Base-by-base conservation (phyloP, 2,797 vertebrate genomes). In the Spea hammondii region DNA sequence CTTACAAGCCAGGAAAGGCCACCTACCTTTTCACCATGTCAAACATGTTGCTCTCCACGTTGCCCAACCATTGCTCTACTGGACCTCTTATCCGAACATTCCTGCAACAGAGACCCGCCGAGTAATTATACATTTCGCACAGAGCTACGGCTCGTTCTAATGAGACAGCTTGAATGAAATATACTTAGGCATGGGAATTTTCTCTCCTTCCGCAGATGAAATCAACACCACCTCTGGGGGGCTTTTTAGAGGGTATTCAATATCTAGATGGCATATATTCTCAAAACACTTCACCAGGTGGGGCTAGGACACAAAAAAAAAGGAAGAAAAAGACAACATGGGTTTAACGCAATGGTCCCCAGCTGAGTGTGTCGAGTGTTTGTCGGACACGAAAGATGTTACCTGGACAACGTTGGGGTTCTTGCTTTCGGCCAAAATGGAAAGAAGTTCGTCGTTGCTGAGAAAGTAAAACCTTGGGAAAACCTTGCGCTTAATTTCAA, bases 391-490 rank as follows among this genome's bases (percentile, higher is more conserved):
- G 1, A 10, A 6, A 17, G 59, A 62, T 9, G 3, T 5, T 86
- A 90, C 90, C 90, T 89, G 88, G 4, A 90, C 78, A n/a, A 82
- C 85, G 8, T 87, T 82, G 0, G 85, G 88, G 45, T 87, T 87
- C 79, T 82, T 85, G 84, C 86, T 88, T 47, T 87, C 77, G 50
- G 89, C 82, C 70, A 91, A 53, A 80, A 91, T 85, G 8, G 87
- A 83, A 32, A 92, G 82, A 45, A 92, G 88, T 47, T 91, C 90
- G 44, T 85, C 78, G n/a, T 86, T 91, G 82, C 89, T 90, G 59
- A 92, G 90, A 78, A 92, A 92, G 83, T 90, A 91, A 85, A 91
- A 91, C 72, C 90, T 85, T 70, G 91, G 90, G 55, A 92, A 91
- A 84, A 86, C n/a, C 49, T 75, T 87, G 65, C 91, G 84, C 80